Base-by-base conservation (phyloP, 1,140 invertebrate genomes). In the Vanessa tameamea region DNA sequence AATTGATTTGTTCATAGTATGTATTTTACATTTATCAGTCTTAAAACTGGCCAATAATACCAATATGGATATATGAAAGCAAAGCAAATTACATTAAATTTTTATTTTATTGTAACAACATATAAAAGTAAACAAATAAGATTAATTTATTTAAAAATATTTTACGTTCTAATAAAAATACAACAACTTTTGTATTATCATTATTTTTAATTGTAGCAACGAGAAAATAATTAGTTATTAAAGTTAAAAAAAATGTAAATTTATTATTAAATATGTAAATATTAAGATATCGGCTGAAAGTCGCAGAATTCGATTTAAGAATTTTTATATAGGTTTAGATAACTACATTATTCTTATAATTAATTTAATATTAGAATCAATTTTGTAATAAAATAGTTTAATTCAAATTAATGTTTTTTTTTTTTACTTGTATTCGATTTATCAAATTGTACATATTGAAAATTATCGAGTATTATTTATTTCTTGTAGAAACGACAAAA, bases 271-370 rank as follows among this genome's bases (percentile, higher is more conserved):
- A 57, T 47, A 61, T 69, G 66, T 69, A 69, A 59, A 69, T 69
- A 69, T 23, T 23, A 57, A 57, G 53, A 43, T 15, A 15, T 43
- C 51, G 66, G 47, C 66, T 69, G 20, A 69, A 69, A 69, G 66
- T 69, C 66, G 53, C 5, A 69, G 26, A n/a, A 53, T 47, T 69
- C 55, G 66, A 57, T 69, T 31, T 69, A 69, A 69, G 48, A 59
- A 57, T 43, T 69, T 53, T 16, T 69, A 69, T 59, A 69, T 47
- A 69, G 66, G 43, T 11, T 11, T 69, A 69, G 53, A 47, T 69
- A 59, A 57, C n/a, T 69, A 69, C 26, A 69, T n/a, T 57, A 69
- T 59, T 47, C 66, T 59, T 69, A 61, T 12, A 61, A 57, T 57
- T 20, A 57, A 16, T 14, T 15, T 37, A 37, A 61, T 51, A 61